phyloP scores from a whole-genome alignment of 2,113 vertebrate species.

The Desmodus rotundus region DNA sequence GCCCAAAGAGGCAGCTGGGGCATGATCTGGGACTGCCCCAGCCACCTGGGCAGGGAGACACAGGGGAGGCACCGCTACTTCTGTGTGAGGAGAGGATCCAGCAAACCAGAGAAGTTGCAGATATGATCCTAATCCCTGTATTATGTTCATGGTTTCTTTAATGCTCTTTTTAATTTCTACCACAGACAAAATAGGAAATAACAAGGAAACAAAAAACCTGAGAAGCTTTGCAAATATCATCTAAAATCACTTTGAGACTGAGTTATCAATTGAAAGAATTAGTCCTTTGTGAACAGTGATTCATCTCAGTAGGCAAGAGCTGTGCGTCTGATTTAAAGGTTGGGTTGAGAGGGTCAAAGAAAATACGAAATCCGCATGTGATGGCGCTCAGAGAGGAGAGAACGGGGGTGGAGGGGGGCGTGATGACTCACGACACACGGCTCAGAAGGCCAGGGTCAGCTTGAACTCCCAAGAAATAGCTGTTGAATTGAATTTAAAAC shows the following conservation, averaged over 20 bases:
- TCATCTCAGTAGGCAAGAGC: neutral
- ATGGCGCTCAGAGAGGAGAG: neutral
- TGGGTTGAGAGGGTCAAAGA: neutral
- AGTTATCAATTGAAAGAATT: neutral
- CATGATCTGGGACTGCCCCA: neutral
- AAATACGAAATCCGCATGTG: neutral
- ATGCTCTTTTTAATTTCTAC: conserved; percentile 15
- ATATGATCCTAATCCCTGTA: neutral
- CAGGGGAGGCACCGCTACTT: neutral
- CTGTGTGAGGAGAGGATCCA: neutral
- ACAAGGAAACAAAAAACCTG: neutral
- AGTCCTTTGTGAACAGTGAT: neutral
- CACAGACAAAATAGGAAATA: neutral
- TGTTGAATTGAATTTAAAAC: neutral
- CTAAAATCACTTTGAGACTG: neutral
- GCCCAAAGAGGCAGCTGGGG: neutral
- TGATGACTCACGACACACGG: too few species aligned
- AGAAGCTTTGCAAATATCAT: neutral
- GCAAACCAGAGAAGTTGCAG: neutral
- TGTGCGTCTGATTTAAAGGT: neutral
- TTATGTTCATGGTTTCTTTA: neutral
- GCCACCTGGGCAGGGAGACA: neutral
- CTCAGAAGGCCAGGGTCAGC: neutral
- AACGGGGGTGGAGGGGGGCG: neutral
- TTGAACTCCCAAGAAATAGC: neutral